Conservation (phyloP, 2,113 vertebrate genomes). For the Puffinus mauretanicus region DNA sequence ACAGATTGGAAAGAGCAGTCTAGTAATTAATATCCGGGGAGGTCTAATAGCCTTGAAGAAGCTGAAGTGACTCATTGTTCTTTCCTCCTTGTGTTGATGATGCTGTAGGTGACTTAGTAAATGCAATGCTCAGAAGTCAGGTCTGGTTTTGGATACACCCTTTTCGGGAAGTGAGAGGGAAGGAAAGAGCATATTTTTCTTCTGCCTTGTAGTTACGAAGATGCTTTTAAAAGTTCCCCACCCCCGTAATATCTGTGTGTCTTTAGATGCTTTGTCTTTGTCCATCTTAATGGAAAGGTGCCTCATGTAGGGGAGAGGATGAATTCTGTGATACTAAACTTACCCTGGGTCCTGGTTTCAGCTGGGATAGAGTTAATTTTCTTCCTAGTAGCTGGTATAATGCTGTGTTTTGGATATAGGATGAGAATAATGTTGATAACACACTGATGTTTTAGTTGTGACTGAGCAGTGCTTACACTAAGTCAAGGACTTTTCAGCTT, state of each 20-base stretch:
- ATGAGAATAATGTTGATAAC: too few relatives aligned
- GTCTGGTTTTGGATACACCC: neutral
- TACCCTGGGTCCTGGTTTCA: neutral
- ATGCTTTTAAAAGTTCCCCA: neutral
- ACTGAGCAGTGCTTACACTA: too few relatives aligned
- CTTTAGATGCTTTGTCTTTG: neutral
- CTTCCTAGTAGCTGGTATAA: too few relatives aligned
- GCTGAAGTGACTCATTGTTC: neutral
- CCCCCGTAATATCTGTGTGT: neutral
- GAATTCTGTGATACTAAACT: neutral
- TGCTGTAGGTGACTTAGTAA: neutral
- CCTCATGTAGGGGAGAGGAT: neutral
- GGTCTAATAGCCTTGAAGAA: neutral
- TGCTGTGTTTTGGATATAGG: too few relatives aligned
- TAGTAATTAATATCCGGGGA: neutral
- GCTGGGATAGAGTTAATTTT: too few relatives aligned
- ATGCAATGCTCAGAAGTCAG: neutral
- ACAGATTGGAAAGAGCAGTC: neutral
- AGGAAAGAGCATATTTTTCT: fast-evolving
- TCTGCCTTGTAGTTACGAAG: neutral
- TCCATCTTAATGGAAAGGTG: neutral
- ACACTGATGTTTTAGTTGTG: too few relatives aligned
- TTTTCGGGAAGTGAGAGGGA: neutral
- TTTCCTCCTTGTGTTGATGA: neutral
- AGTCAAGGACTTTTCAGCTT: too few relatives aligned